A percentile compares a stretch with the other conserved stretches of the same genome.
Evolutionary conservation across 2,797 vertebrate species (phyloP).

Genomic region (Notolepis coatsorum): DNA sequence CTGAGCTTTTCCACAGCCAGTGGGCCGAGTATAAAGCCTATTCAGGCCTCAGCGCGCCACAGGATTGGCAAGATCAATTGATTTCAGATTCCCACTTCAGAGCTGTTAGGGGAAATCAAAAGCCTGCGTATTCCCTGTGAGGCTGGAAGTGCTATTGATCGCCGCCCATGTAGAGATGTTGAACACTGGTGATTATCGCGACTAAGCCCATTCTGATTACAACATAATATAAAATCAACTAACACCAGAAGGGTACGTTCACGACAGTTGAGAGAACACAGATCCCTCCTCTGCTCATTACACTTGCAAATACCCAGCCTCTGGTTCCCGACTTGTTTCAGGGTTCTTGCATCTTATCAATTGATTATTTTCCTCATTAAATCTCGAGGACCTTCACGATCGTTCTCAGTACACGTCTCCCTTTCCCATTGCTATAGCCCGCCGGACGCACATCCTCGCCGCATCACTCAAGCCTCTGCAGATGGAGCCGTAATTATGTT

Average conservation of each 20-base stretch:
- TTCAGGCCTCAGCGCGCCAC: constrained; percentile 10
- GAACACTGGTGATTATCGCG: constrained; percentile 35
- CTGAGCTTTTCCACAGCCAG: constrained; percentile 23
- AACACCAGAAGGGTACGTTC: background rate
- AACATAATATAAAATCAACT: background rate
- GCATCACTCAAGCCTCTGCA: constrained; percentile 68
- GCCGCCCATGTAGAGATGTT: constrained; percentile 26
- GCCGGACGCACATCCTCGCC: constrained; percentile 63
- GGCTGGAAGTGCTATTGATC: constrained; percentile 44
- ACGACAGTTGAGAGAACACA: background rate
- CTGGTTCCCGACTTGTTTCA: background rate
- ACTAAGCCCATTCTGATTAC: constrained; percentile 4
- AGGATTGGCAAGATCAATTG: constrained; percentile 15
- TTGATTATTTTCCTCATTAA: constrained; percentile 55
- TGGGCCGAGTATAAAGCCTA: background rate
- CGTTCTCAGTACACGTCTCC: constrained; percentile 44
- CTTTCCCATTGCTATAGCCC: constrained; percentile 64
- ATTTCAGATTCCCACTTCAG: constrained; percentile 15
- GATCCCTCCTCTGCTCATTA: background rate
- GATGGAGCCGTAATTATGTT: constrained; percentile 68
- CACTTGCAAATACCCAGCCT: background rate
- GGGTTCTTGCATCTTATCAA: constrained; percentile 38
- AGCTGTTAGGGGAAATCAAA: constrained; percentile 41
- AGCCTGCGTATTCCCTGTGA: constrained; percentile 20
- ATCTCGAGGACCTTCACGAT: constrained; percentile 40